A percentile compares a stretch with the other conserved stretches of the same genome.
phyloP scores from a whole-genome alignment of 2,113 vertebrate genomes.

The Scalopus aquaticus region DNA sequence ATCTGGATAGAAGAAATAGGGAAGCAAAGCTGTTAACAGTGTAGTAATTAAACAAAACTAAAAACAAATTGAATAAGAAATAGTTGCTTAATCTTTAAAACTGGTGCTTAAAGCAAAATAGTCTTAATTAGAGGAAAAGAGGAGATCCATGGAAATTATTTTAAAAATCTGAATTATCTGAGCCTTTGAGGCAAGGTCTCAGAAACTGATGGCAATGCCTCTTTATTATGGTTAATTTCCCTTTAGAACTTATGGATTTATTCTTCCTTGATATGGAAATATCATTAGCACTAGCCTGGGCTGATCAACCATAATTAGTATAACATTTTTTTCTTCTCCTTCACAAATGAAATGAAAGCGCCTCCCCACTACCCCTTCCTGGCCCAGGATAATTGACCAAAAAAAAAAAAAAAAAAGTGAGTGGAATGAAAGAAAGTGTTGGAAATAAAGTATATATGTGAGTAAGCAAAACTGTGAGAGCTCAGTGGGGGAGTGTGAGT shows the following conservation, averaged over 20 bases:
- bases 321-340: conserved; percentile 48
- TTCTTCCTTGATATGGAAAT: conserved; percentile 63
- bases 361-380: not conserved
- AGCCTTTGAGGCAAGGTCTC: conserved; percentile 46
- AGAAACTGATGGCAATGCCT: conserved; percentile 37
- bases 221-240: conserved; percentile 60
- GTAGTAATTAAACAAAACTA: conserved; percentile 24
- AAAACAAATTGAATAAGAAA: conserved; percentile 46
- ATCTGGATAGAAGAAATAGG: not conserved
- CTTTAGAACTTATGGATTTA: conserved; percentile 51
- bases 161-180: conserved; percentile 56
- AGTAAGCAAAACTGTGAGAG: not conserved
- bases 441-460: not conserved
- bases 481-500: not conserved
- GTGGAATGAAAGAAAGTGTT: conserved; percentile 30
- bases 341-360: conserved; percentile 50
- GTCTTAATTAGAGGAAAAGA: conserved; percentile 55
- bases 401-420: conserved; percentile 4
- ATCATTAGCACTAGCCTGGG: conserved; percentile 52
- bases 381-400: conserved; percentile 1
- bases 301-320: conserved; percentile 59
- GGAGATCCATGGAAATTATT: conserved; percentile 36
- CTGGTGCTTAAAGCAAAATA: conserved; percentile 40
- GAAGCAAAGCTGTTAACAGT: not conserved
- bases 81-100: conserved; percentile 60